Base-by-base conservation (phyloP, 2,797 vertebrate genomes). In the Anguilla pacifica region DNA sequence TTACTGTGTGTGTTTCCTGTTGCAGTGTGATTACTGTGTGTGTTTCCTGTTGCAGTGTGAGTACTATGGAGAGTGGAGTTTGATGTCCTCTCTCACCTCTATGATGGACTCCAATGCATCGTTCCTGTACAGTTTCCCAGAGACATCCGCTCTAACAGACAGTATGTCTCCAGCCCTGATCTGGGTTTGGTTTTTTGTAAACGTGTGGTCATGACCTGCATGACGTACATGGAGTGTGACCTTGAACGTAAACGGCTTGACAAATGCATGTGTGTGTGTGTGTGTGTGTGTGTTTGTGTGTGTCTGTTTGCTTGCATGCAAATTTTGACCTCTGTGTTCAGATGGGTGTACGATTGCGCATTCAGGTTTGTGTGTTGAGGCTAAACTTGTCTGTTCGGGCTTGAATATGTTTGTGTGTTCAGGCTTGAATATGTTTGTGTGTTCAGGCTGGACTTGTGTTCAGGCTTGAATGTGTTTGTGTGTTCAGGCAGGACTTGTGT, bases 81-180 rank as follows among this genome's bases (percentile, higher is more conserved):
- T 91, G 92, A 91, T 92, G 67, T 88, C 93, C 83, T 89, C 92
- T n/a, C 91, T 91, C 88, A 55, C 90, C 11, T 87, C 91, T 11
- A 83, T 91, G 89, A 83, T 92, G 51, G 85, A 86, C 86, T 90
- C 90, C 43, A 53, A 28, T 39, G n/a, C 82, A 43, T 64, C 67
- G 17, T 51, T 88, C 67, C 53, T 79, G 22, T 0, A 15, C 87
- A 57, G 43, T 61, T 61, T 87, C 17, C 17, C 87, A 25, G 67
- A 81, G 31, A 49, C 89, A 2, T 25, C 89, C 84, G 92, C 89
- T 79, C 51, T 91, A 25, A 83, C 90, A 25, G 88, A 90, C 59
- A 83, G 81, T 83, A 89, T 1, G 74, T 43, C 86, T 85, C 51
- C 87, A 59, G 57, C 53, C 53, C 13, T 39, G 39, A 6, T 87